Base-by-base conservation (phyloP, 2,888 invertebrate species). In the Anodontia alba region DNA sequence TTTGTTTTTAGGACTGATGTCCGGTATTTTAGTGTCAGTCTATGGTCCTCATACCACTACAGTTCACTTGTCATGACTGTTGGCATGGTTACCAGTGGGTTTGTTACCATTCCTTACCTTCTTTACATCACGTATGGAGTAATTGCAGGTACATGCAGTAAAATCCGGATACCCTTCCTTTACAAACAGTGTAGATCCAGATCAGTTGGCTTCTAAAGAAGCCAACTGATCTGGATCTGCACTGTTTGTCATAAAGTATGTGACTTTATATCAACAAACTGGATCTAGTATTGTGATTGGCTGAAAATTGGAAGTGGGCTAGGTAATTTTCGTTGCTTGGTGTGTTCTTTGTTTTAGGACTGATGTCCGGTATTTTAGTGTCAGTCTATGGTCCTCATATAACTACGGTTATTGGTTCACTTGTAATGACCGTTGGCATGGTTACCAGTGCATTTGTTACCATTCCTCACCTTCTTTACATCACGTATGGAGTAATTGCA, bases 401-500 rank as follows among this genome's bases (percentile, higher is more conserved):
- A 7, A 20, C 51, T n/a, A 15, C 51, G 10, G 51, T 51, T n/a
- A 20, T n/a, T n/a, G 66, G 66, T 5, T 31, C 33, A 23, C 36
- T 66, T 20, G 7, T 66, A 3, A 36, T 66, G 66, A 33, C 36
- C 20, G 29, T 66, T 20, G 66, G 66, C 23, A 31, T 26, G 33
- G 33, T 66, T 8, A 31, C 66, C 66, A 66, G 66, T 36, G 66
- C 66, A 5, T 66, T 66, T 26, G 66, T 66, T 3, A 26, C 66
- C 66, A 66, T 23, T 36, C 66, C 66, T 5, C 15, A 66, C 20
- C 7, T 66, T 7, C 66, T 66, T 10, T 36, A 33, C 15, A 23
- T 66, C 29, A 66, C 66, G 5, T 66, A 66, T 66, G 66, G 66
- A 33, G 66, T 66, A 10, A 36, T 26, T 20, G 66, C 33, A 66